Evolutionary conservation across 2,113 vertebrate species (phyloP).

Genomic region (Lota lota): DNA sequence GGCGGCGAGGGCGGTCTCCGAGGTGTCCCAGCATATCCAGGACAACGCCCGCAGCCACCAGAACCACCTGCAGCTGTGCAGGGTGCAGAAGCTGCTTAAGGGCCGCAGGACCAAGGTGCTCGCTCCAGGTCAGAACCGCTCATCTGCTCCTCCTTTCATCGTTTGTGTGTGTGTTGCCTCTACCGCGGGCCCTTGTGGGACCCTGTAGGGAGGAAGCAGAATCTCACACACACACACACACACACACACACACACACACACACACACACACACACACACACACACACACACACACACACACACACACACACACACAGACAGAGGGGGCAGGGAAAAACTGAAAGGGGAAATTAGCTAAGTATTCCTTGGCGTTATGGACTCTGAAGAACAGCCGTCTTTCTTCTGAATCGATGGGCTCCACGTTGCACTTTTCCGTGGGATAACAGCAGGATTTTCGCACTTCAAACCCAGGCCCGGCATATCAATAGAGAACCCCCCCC

Average conservation of each 20-base stretch:
- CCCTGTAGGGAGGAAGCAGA: too few relatives aligned
- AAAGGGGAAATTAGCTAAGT: constrained; percentile 22
- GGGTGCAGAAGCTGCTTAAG: constrained; percentile 86
- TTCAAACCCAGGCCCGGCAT: constrained; percentile 10
- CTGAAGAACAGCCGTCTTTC: background rate
- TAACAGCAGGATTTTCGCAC: background rate
- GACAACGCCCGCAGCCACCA: constrained; percentile 75
- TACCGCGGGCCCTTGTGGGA: constrained; percentile 56
- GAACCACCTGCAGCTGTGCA: constrained; percentile 84
- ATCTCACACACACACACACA: too few relatives aligned
- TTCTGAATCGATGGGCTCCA: constrained; percentile 32
- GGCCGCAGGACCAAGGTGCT: constrained; percentile 83
- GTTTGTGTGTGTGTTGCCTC: constrained; percentile 34
- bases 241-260: too few relatives aligned
- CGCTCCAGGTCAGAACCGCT: constrained; percentile 87
- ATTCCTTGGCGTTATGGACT: too few relatives aligned
- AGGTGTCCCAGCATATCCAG: constrained; percentile 70
- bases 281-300: too few relatives aligned
- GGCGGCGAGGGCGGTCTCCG: constrained; percentile 62
- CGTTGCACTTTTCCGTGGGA: constrained; percentile 9
- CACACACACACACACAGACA: too few relatives aligned
- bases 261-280: too few relatives aligned
- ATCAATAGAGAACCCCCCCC: constrained; percentile 18
- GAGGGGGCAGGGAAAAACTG: constrained; percentile 12
- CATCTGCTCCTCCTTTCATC: constrained; percentile 89